Conservation (phyloP, 2,888 invertebrate genomes). For the Drosophila kuntzei region DNA sequence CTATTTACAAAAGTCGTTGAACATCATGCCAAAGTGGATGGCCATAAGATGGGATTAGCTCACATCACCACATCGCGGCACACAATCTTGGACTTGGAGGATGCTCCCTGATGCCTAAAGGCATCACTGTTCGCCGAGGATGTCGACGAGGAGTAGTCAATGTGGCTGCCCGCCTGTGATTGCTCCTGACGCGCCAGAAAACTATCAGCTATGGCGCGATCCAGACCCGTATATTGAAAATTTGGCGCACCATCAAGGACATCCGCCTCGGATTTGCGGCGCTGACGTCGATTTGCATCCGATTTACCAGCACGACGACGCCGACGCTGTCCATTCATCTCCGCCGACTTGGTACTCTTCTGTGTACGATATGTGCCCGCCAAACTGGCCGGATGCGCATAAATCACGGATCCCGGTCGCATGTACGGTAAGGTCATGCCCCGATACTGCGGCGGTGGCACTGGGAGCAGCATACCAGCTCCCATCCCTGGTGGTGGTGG, state of each 20-base stretch:
- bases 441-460: conserved; percentile 63
- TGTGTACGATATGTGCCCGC: conserved; percentile 80
- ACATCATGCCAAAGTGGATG: background rate
- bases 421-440: conserved; percentile 81
- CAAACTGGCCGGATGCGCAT: conserved; percentile 73
- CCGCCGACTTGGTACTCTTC: conserved; percentile 73
- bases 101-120: conserved; percentile 43
- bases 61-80: conserved; percentile 84
- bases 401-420: conserved; percentile 72
- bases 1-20: conserved; percentile 59
- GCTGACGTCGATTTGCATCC: conserved; percentile 80
- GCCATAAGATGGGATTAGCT: conserved; percentile 5
- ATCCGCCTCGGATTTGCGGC: conserved; percentile 84
- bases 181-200: conserved; percentile 84
- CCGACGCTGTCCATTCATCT: conserved; percentile 73
- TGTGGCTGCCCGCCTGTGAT: conserved; percentile 79
- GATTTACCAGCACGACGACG: conserved; percentile 73
- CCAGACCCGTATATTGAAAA: conserved; percentile 84
- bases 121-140: conserved; percentile 74
- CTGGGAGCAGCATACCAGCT: conserved; percentile 65
- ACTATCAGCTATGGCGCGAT: conserved; percentile 84
- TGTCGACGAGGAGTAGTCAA: conserved; percentile 83
- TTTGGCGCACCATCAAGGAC: conserved; percentile 81
- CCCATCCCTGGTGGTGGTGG: conserved; percentile 66
- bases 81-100: conserved; percentile 80